Conservation (phyloP, 2,113 vertebrate species). For the Mesocricetus auratus region DNA sequence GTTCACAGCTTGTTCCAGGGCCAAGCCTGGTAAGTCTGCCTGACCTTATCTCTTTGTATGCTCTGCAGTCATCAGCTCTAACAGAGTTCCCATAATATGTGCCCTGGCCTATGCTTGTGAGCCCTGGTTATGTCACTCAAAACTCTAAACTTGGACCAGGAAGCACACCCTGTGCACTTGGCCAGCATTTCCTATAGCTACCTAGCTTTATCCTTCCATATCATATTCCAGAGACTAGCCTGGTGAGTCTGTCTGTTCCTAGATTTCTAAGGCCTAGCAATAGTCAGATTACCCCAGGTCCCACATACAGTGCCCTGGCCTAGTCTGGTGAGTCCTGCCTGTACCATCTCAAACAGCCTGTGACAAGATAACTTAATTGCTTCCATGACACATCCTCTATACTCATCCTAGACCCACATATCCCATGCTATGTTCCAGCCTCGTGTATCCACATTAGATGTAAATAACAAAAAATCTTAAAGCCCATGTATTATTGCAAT, state of each 20-base stretch:
- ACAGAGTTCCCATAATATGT: not conserved
- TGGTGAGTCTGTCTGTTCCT: not conserved
- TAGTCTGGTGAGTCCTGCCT: not conserved
- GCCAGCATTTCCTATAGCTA: not conserved
- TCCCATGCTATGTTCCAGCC: not conserved
- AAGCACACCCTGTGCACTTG: not conserved
- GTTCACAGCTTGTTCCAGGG: not conserved
- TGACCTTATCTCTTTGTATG: not conserved
- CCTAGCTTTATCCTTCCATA: not conserved
- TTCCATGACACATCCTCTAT: not conserved
- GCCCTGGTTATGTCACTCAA: not conserved
- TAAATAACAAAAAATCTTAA: not conserved
- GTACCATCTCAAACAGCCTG: not conserved
- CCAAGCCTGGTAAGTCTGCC: not conserved
- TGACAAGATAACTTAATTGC: not conserved
- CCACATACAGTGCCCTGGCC: not conserved
- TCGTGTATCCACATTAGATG: not conserved
- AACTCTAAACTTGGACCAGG: not conserved
- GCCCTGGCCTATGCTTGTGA: not conserved
- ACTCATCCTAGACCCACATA: not conserved
- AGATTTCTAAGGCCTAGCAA: not conserved
- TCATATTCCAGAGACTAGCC: not conserved
- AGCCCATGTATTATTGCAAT: not conserved
- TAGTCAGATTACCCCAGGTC: not conserved
- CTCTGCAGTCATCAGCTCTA: not conserved